Base-by-base conservation (phyloP, 2,888 invertebrate genomes). In the Cheilosia urbana region DNA sequence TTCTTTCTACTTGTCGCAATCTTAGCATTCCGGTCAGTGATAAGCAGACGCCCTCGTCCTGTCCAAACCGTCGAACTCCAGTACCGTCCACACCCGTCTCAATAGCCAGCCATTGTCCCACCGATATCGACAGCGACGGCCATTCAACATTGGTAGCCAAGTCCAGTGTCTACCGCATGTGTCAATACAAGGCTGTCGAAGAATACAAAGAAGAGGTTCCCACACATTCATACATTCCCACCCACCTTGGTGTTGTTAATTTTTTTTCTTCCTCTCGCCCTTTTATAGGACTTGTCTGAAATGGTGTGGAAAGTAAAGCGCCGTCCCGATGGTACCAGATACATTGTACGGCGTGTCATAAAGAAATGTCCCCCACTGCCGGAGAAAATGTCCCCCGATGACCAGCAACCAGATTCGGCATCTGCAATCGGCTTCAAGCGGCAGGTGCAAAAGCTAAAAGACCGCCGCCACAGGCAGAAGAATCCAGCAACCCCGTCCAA, bases 231-330 rank as follows among this genome's bases (percentile, higher is more conserved):
- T 6, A 24, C 11, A 49, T 42, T 47, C 17, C 4, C 21, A 27
- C 1, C 4, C 3, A 2, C 4, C 11, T n/a, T n/a, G 34, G 11
- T 37, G 34, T 34, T 37, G 4, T 89, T 77, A 69, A 89, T 89
- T 60, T 58, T 84, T 53, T 90, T 90, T 58, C 89, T 90, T 87
- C 90, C 34, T n/a, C 9, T 87, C 68, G 21, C 49, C 11, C 9
- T 88, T 89, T 51, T 88, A 90, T 88, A 90, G 17, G 81, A 58
- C 24, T 87, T 89, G 4, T 87, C 71, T 24, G 58, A 80, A 76
- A 72, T 81, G 47, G 75, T 72, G 15, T 88, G 71, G 47, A 82
- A 83, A 51, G 83, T 73, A 1, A 83, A 83, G 30, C 78, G 83
- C 24, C 83, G 83, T 13, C 72, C 78, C 4, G 83, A 83, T 51